phyloP scores from a whole-genome alignment of 2,888 invertebrate genomes.

The Drosophila emarginata region DNA sequence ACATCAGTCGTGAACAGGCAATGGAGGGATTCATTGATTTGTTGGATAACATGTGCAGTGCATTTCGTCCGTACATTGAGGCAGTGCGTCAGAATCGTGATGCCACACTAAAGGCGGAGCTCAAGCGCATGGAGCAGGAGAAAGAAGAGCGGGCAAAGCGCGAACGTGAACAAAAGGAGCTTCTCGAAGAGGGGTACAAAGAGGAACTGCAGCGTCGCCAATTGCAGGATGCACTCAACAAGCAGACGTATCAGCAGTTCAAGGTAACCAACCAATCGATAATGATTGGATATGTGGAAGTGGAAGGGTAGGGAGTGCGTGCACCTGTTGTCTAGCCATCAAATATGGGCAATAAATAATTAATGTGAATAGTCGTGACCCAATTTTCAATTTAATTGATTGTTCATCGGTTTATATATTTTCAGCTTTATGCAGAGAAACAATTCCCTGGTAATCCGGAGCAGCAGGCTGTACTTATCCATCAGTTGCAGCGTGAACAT shows the following conservation, averaged over 20 bases:
- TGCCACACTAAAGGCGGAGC: slow-evolving; percentile 86
- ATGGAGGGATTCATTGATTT: slow-evolving; percentile 96
- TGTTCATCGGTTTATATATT: slow-evolving; percentile 11
- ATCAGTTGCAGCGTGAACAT: slow-evolving; percentile 98
- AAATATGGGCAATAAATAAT: slow-evolving; percentile 49
- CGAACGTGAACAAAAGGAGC: slow-evolving; percentile 74
- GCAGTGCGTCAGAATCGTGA: slow-evolving; percentile 95
- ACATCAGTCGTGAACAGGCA: slow-evolving; percentile 92
- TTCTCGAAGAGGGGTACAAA: slow-evolving; percentile 76
- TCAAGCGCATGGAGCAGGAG: slow-evolving; percentile 76
- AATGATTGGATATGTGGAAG: background rate
- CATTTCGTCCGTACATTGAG: slow-evolving; percentile 94
- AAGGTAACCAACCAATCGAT: slow-evolving; percentile 80
- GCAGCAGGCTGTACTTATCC: slow-evolving; percentile 95
- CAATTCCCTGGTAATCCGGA: slow-evolving; percentile 93
- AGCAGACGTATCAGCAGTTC: slow-evolving; percentile 95
- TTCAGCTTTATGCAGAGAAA: slow-evolving; percentile 93
- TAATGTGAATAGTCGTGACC: slow-evolving; percentile 58
- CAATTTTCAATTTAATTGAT: slow-evolving; percentile 22
- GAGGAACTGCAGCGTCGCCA: slow-evolving; percentile 85
- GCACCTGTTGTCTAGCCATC: slow-evolving; percentile 53
- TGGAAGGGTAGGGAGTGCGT: slow-evolving; percentile 3
- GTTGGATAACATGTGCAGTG: slow-evolving; percentile 92
- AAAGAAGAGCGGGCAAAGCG: slow-evolving; percentile 67
- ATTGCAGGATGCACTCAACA: slow-evolving; percentile 97